Evolutionary conservation across 1,140 invertebrate genomes (phyloP).

Genomic region (Aphaenogaster rudis): DNA sequence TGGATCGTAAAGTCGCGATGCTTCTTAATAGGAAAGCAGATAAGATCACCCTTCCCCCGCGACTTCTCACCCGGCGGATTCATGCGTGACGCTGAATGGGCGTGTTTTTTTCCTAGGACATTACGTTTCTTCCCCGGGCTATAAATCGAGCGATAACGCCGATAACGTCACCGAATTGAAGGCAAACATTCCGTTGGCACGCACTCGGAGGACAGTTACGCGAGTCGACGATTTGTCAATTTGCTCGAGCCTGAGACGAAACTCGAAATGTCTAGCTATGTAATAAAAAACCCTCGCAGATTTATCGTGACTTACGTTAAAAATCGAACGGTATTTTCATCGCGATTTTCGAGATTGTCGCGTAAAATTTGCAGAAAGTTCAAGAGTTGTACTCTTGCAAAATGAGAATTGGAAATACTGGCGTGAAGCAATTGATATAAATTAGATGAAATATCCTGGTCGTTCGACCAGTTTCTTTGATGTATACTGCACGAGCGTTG

Average conservation of each 20-base stretch:
- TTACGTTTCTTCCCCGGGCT: conserved; percentile 63
- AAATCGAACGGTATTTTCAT: not conserved
- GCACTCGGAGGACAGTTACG: conserved; percentile 22
- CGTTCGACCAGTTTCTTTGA: conserved; percentile 10
- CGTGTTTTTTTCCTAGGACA: conserved; percentile 55
- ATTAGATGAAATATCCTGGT: not conserved
- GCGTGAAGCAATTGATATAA: conserved; percentile 18
- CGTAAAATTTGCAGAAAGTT: not conserved
- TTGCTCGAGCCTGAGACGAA: not conserved
- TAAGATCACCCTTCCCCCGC: conserved; percentile 76
- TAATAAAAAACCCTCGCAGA: not conserved
- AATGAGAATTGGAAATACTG: not conserved
- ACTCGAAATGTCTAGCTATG: not conserved
- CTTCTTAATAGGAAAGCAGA: conserved; percentile 80
- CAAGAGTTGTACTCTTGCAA: not conserved
- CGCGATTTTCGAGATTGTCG: not conserved
- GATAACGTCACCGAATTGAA: conserved; percentile 63
- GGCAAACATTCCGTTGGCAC: conserved; percentile 51
- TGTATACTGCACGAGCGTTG: not conserved
- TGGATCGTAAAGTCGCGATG: conserved; percentile 77
- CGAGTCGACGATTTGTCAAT: conserved; percentile 28
- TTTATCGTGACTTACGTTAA: not conserved
- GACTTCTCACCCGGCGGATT: conserved; percentile 56
- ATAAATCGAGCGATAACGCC: conserved; percentile 78
- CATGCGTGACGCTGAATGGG: conserved; percentile 62